Base-by-base conservation (phyloP, 1,140 invertebrate species). In the Gryon sp. region DNA sequence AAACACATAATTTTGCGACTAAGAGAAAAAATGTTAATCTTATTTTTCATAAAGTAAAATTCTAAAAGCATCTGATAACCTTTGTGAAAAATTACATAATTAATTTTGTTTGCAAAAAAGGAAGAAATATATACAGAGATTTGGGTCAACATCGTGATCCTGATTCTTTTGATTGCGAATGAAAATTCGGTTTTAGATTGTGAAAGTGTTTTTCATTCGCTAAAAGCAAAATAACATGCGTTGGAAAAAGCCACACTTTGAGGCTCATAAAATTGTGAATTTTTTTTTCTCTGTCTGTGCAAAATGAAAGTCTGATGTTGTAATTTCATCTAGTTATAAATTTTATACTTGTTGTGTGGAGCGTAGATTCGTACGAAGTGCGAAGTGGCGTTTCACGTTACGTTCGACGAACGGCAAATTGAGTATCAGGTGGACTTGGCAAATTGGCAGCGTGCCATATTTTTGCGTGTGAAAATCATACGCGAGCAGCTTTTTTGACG, bases 261-360 rank as follows among this genome's bases (percentile, higher is more conserved):
- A 45, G 43, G 45, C 36, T 59, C 60, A 66, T 66, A 53, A 66
- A 65, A 57, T 34, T 73, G 60, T 40, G 52, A 66, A 19, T 41
- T 14, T 20, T 53, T 62, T 55, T 32, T 20, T 4, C 8, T 24
- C 8, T 24, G 22, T 24, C 8, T 34, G 36, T n/a, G 40, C 48
- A 45, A 63, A 76, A 68, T 57, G 55, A 55, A 68, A 69, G 53
- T 68, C 60, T 65, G 68, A 48, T 72, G 65, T 65, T 52, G 52
- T 59, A 57, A 76, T 66, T 70, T 66, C 53, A 66, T 55, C 46
- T 66, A 53, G 62, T 53, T 73, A 72, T 65, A 78, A 78, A 72
- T 72, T 59, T 77, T 66, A 46, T 15, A 68, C 38, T 72, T 72
- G 32, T 62, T 66, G 53, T n/a, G n/a, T 60, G 43, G 9, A 32